Evolutionary conservation across 2,888 invertebrate species (phyloP), one percentile per base, ranked within the genome.

Genomic region (Tetranychus piercei): DNA sequence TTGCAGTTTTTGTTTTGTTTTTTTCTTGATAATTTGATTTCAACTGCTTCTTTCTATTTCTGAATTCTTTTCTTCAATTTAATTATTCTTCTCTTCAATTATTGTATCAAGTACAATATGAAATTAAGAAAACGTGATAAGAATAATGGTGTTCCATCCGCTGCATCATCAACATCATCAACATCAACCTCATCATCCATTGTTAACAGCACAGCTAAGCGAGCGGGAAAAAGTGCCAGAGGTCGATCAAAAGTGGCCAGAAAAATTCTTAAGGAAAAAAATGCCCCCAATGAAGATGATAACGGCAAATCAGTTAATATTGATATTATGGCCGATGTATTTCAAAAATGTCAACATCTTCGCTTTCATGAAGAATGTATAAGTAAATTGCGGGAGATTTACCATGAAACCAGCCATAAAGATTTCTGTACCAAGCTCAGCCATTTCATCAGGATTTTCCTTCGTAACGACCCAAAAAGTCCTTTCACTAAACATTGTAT

Each of bases 401-500:
- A 23, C 20, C 69, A 69, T 23, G 5, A n/a, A 20, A 69, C 7
- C 69, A 23, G 34, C 8, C 69, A 69, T 69, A 22, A 69, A 8
- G 69, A 69, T 23, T 69, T 69, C 20, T 69, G 69, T 69, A 5
- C n/a, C 11, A 69, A 69, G 34, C 22, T 69, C 4, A 23, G 20
- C 3, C 69, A 69, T 69, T 23, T 69, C 11, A 20, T 69, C 11
- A 18, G 1, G 20, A 69, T 69, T 23, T 20, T 69, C 22, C 11
- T 69, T 6, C 69, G 69, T 20, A 69, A 22, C 22, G 69, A 69
- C 44, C 9, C 44, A 34, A 72, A 44, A 11, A 72, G 72, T 44
- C 72, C 72, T 43, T 72, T 44, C 20, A 72, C 72, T 7, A 72
- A 72, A 45, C 22, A 72, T 34, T 72, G 72, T 45, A 23, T 72